Evolutionary conservation across 2,113 vertebrate species (phyloP).

Genomic region (Platycercus adscitus): DNA sequence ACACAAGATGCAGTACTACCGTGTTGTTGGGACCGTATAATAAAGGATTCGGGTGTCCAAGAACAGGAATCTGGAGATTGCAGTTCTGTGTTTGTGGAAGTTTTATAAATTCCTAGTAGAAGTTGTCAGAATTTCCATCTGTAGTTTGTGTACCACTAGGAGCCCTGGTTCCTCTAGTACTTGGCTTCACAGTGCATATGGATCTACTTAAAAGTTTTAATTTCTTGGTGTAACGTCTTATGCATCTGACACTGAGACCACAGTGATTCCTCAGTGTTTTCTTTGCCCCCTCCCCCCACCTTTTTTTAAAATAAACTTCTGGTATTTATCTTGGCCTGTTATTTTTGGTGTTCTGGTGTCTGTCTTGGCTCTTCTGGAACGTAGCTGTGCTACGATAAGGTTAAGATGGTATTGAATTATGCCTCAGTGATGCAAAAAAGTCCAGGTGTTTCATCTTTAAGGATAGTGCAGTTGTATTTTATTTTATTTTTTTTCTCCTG

Average conservation of each 20-base stretch:
- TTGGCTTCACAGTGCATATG: not conserved
- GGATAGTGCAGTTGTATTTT: not conserved
- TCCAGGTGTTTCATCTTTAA: not conserved
- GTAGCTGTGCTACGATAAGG: not conserved
- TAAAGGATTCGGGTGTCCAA: not conserved
- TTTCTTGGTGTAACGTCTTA: not conserved
- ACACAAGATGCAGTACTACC: not conserved
- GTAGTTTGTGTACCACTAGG: not conserved
- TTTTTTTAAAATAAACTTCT: not conserved
- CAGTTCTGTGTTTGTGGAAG: not conserved
- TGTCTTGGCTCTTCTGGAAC: not conserved
- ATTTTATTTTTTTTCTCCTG: not conserved
- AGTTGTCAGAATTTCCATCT: slow-evolving; percentile 12
- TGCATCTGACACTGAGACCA: not conserved
- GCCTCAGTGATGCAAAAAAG: not conserved
- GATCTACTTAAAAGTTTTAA: not conserved
- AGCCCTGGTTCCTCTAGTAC: not conserved
- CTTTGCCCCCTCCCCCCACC: not conserved
- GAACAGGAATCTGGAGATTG: not conserved
- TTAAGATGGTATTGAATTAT: not conserved
- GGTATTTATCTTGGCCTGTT: not conserved
- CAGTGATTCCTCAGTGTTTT: not conserved
- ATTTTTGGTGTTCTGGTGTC: not conserved
- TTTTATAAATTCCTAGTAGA: slow-evolving; percentile 7
- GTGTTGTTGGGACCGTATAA: not conserved